These are phyloP conservation scores for Charina bottae DNA, from an alignment of 2,113 vertebrate genomes.

Conservation along the genomic window DNA sequence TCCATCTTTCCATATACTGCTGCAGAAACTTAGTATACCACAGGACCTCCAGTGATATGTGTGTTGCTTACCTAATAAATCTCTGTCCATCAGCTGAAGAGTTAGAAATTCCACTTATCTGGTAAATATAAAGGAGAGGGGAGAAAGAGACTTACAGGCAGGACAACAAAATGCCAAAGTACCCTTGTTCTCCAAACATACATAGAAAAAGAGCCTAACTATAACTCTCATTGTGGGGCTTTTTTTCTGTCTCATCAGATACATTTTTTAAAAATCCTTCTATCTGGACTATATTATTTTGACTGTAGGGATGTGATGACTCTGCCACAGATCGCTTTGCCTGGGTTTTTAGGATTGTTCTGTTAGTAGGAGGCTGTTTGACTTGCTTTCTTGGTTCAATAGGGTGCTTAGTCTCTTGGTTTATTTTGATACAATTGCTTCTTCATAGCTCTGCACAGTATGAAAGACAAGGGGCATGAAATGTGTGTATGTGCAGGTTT, in stretches of 20 bases:
- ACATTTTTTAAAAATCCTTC: not conserved
- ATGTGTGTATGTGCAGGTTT: not conserved
- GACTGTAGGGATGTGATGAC: not conserved
- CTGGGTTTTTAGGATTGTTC: not conserved
- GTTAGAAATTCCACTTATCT: not conserved
- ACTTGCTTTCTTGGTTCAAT: not conserved
- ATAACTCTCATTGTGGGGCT: not conserved
- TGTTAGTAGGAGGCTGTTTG: not conserved
- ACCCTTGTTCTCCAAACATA: not conserved
- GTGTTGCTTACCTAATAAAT: not conserved
- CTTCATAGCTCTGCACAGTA: not conserved
- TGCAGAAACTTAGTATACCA: not conserved
- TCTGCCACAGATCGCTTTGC: not conserved
- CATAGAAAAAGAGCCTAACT: not conserved
- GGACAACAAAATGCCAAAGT: not conserved
- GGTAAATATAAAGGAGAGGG: not conserved
- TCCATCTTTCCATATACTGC: not conserved
- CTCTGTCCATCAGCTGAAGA: not conserved
- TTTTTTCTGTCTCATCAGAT: not conserved
- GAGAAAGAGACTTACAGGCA: not conserved
- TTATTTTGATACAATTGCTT: not conserved
- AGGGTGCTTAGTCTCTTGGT: not conserved
- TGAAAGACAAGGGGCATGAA: not conserved
- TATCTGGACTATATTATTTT: not conserved
- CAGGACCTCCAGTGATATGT: not conserved